phyloP scores from a whole-genome alignment of 2,113 vertebrate species.

The Acinonyx jubatus region DNA sequence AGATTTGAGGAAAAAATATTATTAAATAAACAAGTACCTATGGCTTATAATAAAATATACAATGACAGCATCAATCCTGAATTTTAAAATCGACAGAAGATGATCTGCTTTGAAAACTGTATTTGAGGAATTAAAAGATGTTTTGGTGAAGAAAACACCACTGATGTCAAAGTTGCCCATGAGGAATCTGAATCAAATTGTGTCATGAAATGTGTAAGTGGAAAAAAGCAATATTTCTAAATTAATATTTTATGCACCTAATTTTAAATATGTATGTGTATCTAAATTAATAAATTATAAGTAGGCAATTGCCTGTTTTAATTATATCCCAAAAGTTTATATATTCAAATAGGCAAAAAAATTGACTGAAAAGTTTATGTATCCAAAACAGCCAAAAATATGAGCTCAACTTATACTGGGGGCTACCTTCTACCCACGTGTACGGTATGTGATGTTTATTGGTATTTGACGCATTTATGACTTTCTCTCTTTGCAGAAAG shows the following conservation, averaged over 20 bases:
- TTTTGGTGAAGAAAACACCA: background rate
- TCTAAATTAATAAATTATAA: constrained; percentile 28
- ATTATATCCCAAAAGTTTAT: background rate
- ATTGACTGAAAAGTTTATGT: background rate
- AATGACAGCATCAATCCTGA: background rate
- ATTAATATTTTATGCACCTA: constrained; percentile 17
- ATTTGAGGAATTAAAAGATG: background rate
- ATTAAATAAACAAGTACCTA: background rate
- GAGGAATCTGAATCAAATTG: background rate
- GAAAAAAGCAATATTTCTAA: background rate
- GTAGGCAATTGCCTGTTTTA: background rate
- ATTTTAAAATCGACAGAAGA: background rate
- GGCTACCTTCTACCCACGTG: background rate
- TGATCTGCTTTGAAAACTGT: background rate
- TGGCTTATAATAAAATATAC: background rate
- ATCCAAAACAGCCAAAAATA: background rate
- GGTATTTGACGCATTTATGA: no score
- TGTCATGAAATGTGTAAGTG: background rate
- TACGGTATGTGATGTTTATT: background rate
- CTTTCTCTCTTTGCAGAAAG: background rate
- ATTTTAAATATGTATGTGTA: constrained; percentile 37
- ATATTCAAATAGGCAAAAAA: constrained; percentile 15
- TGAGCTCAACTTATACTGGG: background rate
- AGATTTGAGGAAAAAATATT: background rate
- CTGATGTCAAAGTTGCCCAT: background rate